Percentiles rank a stretch among this genome's conserved stretches.
phyloP scores from a whole-genome alignment of 2,113 vertebrate species.

The Indicator maculatus region DNA sequence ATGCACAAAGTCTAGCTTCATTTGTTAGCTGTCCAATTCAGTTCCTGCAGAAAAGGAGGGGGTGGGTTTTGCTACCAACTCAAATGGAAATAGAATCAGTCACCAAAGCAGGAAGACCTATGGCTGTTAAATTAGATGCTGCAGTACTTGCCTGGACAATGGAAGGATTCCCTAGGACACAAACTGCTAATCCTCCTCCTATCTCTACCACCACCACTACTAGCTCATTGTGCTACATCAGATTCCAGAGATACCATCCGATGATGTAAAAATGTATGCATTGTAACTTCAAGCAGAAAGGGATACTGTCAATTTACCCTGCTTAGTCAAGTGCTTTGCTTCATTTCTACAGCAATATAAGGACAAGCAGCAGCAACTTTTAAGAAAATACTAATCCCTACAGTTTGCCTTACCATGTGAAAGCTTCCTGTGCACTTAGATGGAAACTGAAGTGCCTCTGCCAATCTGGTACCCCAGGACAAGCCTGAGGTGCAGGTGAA shows the following conservation, averaged over 20 bases:
- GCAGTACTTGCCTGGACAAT: conserved; percentile 36
- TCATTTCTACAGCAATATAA: neutral
- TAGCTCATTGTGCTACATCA: neutral
- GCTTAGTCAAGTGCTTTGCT: neutral
- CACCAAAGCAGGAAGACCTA: conserved; percentile 31
- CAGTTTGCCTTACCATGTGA: neutral
- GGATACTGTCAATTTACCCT: neutral
- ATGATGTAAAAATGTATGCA: neutral
- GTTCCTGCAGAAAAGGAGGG: conserved; percentile 28
- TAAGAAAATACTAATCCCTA: neutral
- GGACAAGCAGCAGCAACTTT: neutral
- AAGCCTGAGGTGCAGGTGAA: neutral
- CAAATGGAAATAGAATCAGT: conserved; percentile 18
- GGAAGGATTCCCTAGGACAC: conserved; percentile 54
- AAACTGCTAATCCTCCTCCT: conserved; percentile 30
- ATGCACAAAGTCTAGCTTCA: conserved; percentile 29
- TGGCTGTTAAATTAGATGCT: conserved; percentile 50
- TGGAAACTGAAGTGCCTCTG: neutral
- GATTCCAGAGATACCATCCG: neutral
- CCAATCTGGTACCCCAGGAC: neutral
- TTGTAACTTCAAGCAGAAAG: conserved; percentile 4
- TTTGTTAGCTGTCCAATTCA: conserved; percentile 26
- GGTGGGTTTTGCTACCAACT: conserved; percentile 22
- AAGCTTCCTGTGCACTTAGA: neutral
- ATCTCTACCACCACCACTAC: neutral